A percentile compares a stretch with the other conserved stretches of the same genome.
Conservation (phyloP, 1,140 invertebrate species). For the Lamellibrachia luymesi region DNA sequence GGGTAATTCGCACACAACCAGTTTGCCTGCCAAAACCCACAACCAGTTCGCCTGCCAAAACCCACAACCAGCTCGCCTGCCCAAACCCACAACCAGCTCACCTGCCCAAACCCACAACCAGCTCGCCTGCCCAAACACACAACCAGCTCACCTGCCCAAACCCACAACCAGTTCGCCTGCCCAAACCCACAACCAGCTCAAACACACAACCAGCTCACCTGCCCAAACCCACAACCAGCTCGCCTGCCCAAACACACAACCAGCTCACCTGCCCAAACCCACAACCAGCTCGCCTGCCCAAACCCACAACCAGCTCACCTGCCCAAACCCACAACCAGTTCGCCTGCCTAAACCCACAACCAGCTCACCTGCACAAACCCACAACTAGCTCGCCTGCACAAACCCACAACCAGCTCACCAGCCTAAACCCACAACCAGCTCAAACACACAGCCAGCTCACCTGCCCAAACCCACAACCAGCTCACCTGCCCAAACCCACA, state of each 20-base stretch:
- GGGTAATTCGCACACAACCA: not conserved
- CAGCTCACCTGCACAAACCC: not conserved
- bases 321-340: too few relatives aligned
- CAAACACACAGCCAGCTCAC: too few relatives aligned
- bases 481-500: too few relatives aligned
- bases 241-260: not conserved
- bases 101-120: not conserved
- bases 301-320: not conserved
- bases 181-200: not conserved
- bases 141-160: not conserved
- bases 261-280: not conserved
- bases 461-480: too few relatives aligned
- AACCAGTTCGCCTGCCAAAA: not conserved
- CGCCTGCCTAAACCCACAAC: not conserved
- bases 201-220: not conserved
- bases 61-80: not conserved
- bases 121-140: not conserved
- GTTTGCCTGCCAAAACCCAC: not conserved
- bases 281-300: too few relatives aligned
- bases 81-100: not conserved
- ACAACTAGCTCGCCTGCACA: too few relatives aligned
- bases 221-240: not conserved
- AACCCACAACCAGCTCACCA: too few relatives aligned
- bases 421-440: too few relatives aligned
- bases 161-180: not conserved